These are phyloP conservation scores for Morpho achilles DNA, from an alignment of 2,888 invertebrate genomes.

Conservation along the genomic window DNA sequence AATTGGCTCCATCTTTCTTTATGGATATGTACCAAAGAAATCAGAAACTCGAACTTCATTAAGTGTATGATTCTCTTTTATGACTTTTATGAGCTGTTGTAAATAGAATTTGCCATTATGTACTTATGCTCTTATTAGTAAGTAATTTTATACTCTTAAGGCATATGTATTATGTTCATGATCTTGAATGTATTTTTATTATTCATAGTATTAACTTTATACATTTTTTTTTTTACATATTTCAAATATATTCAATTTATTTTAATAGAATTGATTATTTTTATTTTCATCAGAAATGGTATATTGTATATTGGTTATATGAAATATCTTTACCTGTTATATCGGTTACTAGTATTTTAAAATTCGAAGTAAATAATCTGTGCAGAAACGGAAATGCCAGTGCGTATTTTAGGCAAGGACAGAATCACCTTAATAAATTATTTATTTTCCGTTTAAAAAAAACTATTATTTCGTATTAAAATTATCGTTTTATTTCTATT, in stretches of 20 bases:
- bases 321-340: too few species aligned
- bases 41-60: conserved; percentile 51
- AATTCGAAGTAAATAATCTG: too few species aligned
- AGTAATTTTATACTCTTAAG: conserved; percentile 5
- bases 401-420: too few species aligned
- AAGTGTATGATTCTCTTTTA: conserved; percentile 50
- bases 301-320: too few species aligned
- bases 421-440: too few species aligned
- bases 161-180: conserved; percentile 21
- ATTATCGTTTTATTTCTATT: too few species aligned
- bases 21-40: conserved; percentile 87
- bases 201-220: conserved; percentile 9
- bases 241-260: conserved; percentile 6
- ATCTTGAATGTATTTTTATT: conserved; percentile 23
- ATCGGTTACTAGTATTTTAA: too few species aligned
- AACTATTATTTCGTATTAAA: too few species aligned
- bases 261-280: conserved; percentile 6
- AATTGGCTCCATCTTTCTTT: conserved; percentile 96
- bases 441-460: too few species aligned
- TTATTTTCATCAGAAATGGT: not conserved
- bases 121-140: conserved; percentile 23
- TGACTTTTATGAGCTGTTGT: conserved; percentile 9
- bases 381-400: too few species aligned
- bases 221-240: conserved; percentile 11
- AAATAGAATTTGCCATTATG: conserved; percentile 24